Conservation (phyloP, 2,797 vertebrate genomes). For the Sphaeramia orbicularis region DNA sequence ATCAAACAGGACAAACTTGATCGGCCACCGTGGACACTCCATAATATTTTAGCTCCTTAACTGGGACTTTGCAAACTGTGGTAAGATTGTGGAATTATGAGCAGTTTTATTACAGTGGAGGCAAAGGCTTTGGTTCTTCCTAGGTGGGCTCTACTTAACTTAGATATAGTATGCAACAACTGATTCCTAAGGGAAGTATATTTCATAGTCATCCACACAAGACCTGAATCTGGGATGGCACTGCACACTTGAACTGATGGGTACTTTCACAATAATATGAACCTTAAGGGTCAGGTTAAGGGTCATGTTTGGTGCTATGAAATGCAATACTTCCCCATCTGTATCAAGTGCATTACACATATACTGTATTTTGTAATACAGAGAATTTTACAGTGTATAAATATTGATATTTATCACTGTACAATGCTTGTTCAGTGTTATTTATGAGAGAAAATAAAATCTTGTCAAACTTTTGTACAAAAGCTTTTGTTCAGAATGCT, state of each 20-base stretch:
- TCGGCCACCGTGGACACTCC: conserved; percentile 18
- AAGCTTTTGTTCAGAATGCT: background rate
- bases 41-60: conserved; percentile 47
- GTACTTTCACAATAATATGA: conserved; percentile 23
- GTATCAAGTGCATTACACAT: conserved; percentile 89
- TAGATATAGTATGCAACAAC: conserved; percentile 85
- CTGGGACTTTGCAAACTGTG: conserved; percentile 37
- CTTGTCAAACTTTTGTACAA: conserved; percentile 71
- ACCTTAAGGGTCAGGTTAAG: conserved; percentile 26
- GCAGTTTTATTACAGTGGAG: conserved; percentile 45
- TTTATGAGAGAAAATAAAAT: conserved; percentile 86
- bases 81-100: conserved; percentile 27
- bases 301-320: conserved; percentile 75
- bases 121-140: conserved; percentile 66
- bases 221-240: conserved; percentile 70
- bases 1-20: conserved; percentile 31
- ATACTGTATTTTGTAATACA: conserved; percentile 89
- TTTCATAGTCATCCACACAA: conserved; percentile 68
- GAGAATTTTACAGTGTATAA: conserved; percentile 87
- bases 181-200: conserved; percentile 77
- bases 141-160: conserved; percentile 73
- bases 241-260: conserved; percentile 56
- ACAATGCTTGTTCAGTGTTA: conserved; percentile 87
- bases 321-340: conserved; percentile 78
- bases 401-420: conserved; percentile 86